phyloP scores from a whole-genome alignment of 2,113 vertebrate species.

The Calonectris borealis region DNA sequence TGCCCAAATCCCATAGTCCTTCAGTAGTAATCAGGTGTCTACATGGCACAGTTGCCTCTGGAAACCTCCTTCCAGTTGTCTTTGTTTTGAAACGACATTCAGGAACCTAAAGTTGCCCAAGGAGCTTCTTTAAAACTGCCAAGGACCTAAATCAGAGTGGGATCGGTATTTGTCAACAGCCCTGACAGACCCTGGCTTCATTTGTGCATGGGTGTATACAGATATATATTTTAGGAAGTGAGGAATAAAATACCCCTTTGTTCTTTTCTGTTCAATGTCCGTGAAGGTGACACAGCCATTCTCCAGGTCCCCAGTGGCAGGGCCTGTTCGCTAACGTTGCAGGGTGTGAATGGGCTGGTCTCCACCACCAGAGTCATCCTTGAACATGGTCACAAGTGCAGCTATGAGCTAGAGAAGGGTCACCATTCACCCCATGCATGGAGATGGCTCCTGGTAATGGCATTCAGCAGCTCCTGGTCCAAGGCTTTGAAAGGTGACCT shows the following conservation, averaged over 20 bases:
- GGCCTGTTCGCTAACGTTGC: background rate
- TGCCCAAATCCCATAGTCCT: background rate
- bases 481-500: background rate
- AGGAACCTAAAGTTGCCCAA: background rate
- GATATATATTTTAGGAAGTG: background rate
- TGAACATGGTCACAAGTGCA: background rate
- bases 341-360: background rate
- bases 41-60: background rate
- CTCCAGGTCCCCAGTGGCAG: background rate
- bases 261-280: background rate
- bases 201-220: no score
- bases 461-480: background rate
- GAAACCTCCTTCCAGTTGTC: background rate
- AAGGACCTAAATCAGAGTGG: background rate
- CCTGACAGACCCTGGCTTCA: no score
- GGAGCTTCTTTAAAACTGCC: background rate
- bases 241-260: background rate
- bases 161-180: background rate
- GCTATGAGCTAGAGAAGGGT: background rate
- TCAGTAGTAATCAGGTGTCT: background rate
- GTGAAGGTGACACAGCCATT: background rate
- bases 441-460: background rate
- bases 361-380: no score
- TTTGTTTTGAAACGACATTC: background rate
- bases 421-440: background rate